phyloP scores from a whole-genome alignment of 2,113 vertebrate species.

The Strigops habroptila region DNA sequence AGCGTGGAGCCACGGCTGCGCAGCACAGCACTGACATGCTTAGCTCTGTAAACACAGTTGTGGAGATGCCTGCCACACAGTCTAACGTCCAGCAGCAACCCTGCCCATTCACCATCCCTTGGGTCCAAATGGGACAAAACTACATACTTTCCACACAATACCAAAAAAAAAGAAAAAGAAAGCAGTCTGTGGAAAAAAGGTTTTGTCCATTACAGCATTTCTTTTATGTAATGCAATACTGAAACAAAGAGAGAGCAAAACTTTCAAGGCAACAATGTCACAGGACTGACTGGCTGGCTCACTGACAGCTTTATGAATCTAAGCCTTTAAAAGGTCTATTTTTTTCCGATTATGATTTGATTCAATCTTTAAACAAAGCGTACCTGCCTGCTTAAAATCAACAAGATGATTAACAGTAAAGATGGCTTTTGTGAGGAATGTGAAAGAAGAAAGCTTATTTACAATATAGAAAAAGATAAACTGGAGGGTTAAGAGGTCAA shows the following conservation, averaged over 20 bases:
- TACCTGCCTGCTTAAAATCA: not conserved
- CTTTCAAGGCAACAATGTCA: not conserved
- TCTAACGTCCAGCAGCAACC: rapidly evolving
- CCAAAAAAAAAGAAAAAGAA: not conserved
- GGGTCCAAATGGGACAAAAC: rapidly evolving
- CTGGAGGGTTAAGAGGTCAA: not conserved
- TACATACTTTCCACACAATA: rapidly evolving
- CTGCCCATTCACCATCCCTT: rapidly evolving
- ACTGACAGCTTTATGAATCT: not conserved
- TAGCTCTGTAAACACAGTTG: rapidly evolving
- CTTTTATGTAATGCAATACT: not conserved
- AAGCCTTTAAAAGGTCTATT: not conserved
- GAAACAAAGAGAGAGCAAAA: rapidly evolving
- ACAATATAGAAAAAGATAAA: not conserved
- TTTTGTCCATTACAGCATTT: not conserved
- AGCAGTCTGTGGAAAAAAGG: not conserved
- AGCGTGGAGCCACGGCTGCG: rapidly evolving
- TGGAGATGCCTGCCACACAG: rapidly evolving
- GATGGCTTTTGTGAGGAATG: rapidly evolving
- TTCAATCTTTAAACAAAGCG: not conserved
- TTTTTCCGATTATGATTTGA: not conserved
- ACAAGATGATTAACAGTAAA: not conserved
- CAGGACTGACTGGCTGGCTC: not conserved
- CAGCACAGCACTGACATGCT: rapidly evolving
- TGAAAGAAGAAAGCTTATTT: not conserved